Evolutionary conservation across 2,113 vertebrate species (phyloP).

Genomic region (Phoxinus phoxinus): DNA sequence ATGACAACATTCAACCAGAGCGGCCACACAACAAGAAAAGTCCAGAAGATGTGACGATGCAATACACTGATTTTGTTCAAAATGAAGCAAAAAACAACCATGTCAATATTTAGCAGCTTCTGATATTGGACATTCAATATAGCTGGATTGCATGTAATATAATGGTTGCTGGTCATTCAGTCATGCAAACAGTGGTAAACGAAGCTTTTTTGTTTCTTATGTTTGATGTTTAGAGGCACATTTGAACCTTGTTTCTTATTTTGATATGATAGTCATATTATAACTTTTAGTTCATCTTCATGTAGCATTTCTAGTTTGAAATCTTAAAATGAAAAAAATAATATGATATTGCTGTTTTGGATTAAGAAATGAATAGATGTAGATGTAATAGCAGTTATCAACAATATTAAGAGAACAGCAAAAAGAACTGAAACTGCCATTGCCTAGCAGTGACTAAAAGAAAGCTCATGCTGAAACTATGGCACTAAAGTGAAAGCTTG

Average conservation of each 20-base stretch:
- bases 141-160: background rate
- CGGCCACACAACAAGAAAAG: conserved; percentile 65
- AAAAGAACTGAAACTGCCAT: background rate
- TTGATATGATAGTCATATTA: background rate
- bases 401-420: background rate
- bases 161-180: background rate
- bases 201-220: background rate
- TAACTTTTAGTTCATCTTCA: background rate
- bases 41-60: conserved; percentile 72
- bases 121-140: background rate
- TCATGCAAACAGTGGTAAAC: background rate
- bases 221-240: background rate
- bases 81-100: conserved; percentile 66
- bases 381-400: background rate
- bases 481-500: background rate
- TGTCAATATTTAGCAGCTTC: conserved; percentile 11
- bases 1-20: conserved; percentile 71
- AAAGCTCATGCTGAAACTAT: background rate
- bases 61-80: conserved; percentile 75
- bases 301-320: background rate
- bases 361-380: background rate
- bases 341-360: background rate
- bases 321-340: background rate
- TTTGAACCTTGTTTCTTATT: background rate
- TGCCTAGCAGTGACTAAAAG: background rate